These are phyloP conservation scores for Aporophyla lueneburgensis DNA, from an alignment of 2,888 invertebrate genomes.

Conservation along the genomic window DNA sequence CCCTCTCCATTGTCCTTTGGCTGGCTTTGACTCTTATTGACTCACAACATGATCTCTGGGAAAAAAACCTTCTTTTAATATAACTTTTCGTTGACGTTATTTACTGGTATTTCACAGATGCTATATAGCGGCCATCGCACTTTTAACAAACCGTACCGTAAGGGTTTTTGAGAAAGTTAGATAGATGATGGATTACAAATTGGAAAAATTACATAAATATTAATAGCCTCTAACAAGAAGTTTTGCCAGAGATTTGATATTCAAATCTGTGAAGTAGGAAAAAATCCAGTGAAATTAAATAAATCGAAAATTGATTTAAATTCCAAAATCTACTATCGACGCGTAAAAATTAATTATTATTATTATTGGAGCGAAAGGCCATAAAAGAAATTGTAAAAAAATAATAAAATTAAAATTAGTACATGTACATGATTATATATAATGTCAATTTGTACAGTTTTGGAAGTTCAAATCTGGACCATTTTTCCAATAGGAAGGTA, in stretches of 20 bases:
- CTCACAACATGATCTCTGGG: background rate
- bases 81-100: background rate
- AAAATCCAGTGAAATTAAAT: background rate
- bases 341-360: background rate
- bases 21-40: too few species aligned
- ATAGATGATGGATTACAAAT: background rate
- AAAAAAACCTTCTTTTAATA: background rate
- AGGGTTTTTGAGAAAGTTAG: background rate
- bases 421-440: constrained; percentile 10
- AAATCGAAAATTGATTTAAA: background rate
- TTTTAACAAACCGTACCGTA: background rate
- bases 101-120: too few species aligned
- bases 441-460: constrained; percentile 33
- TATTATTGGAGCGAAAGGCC: constrained; percentile 47
- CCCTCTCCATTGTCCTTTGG: too few species aligned
- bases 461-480: constrained; percentile 7
- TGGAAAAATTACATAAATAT: background rate
- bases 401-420: constrained; percentile 40
- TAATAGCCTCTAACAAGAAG: background rate
- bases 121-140: background rate
- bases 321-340: constrained; percentile 46
- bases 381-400: constrained; percentile 53
- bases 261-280: background rate
- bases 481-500: background rate
- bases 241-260: background rate